Evolutionary conservation across 2,888 invertebrate species (phyloP).

Genomic region (Lithodes maja): DNA sequence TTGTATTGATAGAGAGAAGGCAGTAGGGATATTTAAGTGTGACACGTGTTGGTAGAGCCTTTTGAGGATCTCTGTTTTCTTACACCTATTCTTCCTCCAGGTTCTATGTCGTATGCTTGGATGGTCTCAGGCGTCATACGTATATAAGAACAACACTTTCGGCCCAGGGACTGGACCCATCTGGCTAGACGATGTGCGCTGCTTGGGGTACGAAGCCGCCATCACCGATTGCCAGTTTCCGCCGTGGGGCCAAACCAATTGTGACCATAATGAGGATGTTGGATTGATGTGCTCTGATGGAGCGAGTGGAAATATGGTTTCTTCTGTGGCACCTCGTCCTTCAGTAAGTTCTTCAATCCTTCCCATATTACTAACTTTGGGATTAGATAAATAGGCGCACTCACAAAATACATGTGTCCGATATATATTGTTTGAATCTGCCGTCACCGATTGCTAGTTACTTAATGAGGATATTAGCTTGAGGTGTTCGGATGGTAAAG

Average conservation of each 20-base stretch:
- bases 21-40: background rate
- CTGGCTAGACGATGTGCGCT: constrained; percentile 83
- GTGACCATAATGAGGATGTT: constrained; percentile 84
- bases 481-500: no score
- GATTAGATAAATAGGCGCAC: no score
- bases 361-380: no score
- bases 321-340: background rate
- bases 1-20: background rate
- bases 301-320: background rate
- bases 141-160: constrained; percentile 74
- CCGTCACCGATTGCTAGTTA: no score
- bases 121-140: constrained; percentile 71
- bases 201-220: constrained; percentile 81
- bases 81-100: constrained; percentile 47
- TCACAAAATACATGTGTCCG: no score
- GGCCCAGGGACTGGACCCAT: constrained; percentile 79
- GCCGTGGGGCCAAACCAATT: constrained; percentile 83
- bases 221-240: constrained; percentile 79
- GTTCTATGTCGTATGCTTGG: constrained; percentile 76
- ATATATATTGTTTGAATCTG: no score
- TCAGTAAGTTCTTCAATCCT: no score
- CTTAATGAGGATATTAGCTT: no score
- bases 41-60: no score
- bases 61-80: background rate
- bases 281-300: constrained; percentile 77